Conservation (phyloP, 2,113 vertebrate species). For the Dicaeum eximium region DNA sequence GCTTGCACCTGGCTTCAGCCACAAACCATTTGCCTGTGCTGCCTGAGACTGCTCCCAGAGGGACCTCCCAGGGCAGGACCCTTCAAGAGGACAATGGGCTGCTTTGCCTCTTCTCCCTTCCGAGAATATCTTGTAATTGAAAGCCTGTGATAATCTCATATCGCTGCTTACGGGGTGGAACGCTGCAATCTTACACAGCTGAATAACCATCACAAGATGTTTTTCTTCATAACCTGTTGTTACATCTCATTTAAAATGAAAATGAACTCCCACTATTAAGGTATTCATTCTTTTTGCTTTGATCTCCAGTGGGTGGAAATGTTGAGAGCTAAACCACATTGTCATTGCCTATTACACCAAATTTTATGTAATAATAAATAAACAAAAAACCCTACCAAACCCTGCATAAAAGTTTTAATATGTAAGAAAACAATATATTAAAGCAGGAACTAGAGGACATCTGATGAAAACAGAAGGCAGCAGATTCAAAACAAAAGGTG, state of each 20-base stretch:
- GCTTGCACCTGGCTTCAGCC: background rate
- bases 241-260: constrained; percentile 30
- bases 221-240: constrained; percentile 35
- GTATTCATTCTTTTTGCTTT: background rate
- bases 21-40: background rate
- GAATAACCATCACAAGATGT: constrained; percentile 22
- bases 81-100: background rate
- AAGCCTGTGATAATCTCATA: background rate
- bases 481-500: background rate
- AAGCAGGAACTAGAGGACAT: background rate
- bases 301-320: constrained; percentile 5
- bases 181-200: background rate
- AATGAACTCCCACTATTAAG: background rate
- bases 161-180: background rate
- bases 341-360: background rate
- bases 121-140: background rate
- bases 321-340: background rate
- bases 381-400: background rate
- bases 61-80: background rate
- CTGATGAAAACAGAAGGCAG: background rate
- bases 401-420: background rate
- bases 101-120: background rate
- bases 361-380: background rate
- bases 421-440: background rate
- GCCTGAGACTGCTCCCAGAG: background rate